A percentile compares a stretch with the other conserved stretches of the same genome.
Conservation (phyloP, 2,888 invertebrate species). For the Metalampra italica region DNA sequence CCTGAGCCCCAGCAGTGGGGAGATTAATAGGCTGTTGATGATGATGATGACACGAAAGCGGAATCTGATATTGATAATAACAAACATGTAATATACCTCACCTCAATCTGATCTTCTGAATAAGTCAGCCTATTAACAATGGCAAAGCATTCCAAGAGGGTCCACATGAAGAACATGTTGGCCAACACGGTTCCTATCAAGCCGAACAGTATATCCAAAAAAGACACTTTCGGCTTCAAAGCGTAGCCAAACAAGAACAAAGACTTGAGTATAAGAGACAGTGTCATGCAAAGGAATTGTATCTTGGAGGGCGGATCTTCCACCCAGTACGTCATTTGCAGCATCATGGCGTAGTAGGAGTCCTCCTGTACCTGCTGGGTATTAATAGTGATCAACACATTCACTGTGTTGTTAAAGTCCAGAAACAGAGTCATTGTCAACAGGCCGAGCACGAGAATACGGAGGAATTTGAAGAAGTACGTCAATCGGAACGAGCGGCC, state of each 20-base stretch:
- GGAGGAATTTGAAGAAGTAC: slow-evolving; percentile 21
- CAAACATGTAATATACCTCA: too few relatives aligned
- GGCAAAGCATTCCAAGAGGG: slow-evolving; percentile 26
- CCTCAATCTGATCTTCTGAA: slow-evolving; percentile 15
- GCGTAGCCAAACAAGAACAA: slow-evolving; percentile 29
- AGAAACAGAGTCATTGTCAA: slow-evolving; percentile 25
- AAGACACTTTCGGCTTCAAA: slow-evolving; percentile 5
- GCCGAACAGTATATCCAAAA: slow-evolving; percentile 23
- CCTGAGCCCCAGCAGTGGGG: too few relatives aligned
- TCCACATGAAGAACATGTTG: slow-evolving; percentile 31
- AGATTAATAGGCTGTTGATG: too few relatives aligned
- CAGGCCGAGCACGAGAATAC: slow-evolving; percentile 24
- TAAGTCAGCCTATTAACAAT: slow-evolving; percentile 18
- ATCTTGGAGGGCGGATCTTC: neutral
- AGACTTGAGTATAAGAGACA: slow-evolving; percentile 28
- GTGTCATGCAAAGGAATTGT: slow-evolving; percentile 15
- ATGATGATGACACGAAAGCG: too few relatives aligned
- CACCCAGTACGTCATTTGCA: slow-evolving; percentile 9
- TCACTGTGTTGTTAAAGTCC: slow-evolving; percentile 19
- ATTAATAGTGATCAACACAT: slow-evolving; percentile 16
- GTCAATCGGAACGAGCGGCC: slow-evolving; percentile 11
- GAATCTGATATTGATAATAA: too few relatives aligned
- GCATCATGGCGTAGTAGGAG: slow-evolving; percentile 8
- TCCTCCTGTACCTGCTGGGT: slow-evolving; percentile 4
- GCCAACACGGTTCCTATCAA: slow-evolving; percentile 24